These are phyloP conservation scores for Latrodectus hesperus DNA, from an alignment of 2,888 invertebrate genomes.

Conservation along the genomic window DNA sequence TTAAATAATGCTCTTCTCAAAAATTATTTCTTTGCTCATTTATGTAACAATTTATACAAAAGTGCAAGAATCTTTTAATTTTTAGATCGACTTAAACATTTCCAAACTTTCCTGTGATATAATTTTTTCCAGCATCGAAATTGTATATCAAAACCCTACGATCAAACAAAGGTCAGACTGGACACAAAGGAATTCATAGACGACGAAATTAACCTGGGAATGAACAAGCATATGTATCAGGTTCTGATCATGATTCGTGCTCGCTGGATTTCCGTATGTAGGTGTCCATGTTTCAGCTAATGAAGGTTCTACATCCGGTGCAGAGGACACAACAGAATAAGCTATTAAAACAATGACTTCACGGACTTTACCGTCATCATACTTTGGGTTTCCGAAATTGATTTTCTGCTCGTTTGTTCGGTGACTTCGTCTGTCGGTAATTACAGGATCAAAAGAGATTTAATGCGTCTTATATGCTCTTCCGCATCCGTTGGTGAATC, in stretches of 20 bases:
- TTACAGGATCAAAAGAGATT: constrained; percentile 45
- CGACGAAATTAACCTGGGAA: no score
- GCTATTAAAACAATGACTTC: constrained; percentile 61
- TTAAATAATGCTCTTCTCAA: no score
- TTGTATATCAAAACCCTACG: no score
- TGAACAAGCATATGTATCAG: no score
- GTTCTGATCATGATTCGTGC: background rate
- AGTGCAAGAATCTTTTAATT: no score
- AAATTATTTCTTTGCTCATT: no score
- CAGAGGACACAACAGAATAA: constrained; percentile 14
- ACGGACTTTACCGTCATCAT: constrained; percentile 20
- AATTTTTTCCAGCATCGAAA: no score
- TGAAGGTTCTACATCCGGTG: constrained; percentile 58
- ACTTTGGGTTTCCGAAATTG: constrained; percentile 44
- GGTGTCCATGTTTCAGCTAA: constrained; percentile 53
- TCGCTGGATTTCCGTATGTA: constrained; percentile 32
- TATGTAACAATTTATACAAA: no score
- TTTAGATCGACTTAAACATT: no score
- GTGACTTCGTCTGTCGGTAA: constrained; percentile 34
- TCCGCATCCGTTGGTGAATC: constrained; percentile 17
- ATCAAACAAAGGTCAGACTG: no score
- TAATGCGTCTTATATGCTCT: constrained; percentile 7
- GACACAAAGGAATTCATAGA: no score
- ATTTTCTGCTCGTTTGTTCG: constrained; percentile 26
- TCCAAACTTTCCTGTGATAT: no score